Evolutionary conservation across 2,888 invertebrate genomes (phyloP), one percentile per base, ranked within the genome.

Genomic region (Calameuta idolon): DNA sequence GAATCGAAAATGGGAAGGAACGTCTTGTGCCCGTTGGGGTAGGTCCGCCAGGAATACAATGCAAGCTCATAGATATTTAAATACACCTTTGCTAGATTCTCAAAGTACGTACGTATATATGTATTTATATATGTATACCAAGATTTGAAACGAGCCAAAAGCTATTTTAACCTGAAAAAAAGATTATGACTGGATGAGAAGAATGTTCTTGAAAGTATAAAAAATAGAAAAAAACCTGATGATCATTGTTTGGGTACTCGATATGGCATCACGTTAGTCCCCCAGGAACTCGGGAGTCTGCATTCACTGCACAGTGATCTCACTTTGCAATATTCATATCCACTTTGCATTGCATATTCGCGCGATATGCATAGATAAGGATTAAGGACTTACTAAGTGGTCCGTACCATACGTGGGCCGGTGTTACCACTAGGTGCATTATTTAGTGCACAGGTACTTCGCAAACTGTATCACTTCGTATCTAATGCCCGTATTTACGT

Each of bases 341-440:
- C 84, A 87, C 85, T 89, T 86, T 83, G 85, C 86, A 87, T 86
- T 87, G 87, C 87, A 86, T 87, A 85, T 84, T 71, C 71, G 85
- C 83, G 84, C 85, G 89, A 89, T 89, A 89, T 84, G 86, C 87
- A 81, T 86, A 87, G 90, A 90, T 90, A 90, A 89, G 89, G 87
- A 88, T 89, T 89, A 86, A 88, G 86, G 85, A 86, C 76, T 75
- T 76, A 79, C 74, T 79, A 79, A 79, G 79, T 79, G 76, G 74
- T n/a, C 34, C 78, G 75, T 73, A 40, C 40, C 31, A 33, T 33
- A 73, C 75, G 77, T 75, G 77, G 75, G 71, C 69, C 30, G 71
- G 71, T 23, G 55, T 55, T 55, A 55, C 55, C 55, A 55, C 55
- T 55, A 55, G 55, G 55, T 55, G 55, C 55, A 55, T 55, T 55